Conservation (phyloP, 1,140 invertebrate genomes). For the Pomacea maculata region DNA sequence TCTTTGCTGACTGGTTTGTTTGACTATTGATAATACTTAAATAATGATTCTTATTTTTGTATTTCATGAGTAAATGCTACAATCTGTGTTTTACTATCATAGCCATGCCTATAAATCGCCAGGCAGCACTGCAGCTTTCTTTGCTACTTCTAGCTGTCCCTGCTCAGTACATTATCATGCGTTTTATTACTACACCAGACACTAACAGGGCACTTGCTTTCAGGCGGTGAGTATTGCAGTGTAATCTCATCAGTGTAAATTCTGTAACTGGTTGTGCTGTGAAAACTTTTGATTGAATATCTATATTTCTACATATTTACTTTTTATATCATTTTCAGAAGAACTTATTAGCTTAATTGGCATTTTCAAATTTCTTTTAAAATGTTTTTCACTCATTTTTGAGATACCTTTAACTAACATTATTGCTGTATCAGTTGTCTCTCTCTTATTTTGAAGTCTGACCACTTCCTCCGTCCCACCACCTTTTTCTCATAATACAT, state of each 20-base stretch:
- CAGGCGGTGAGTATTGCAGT: slow-evolving; percentile 19
- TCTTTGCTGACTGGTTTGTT: no score
- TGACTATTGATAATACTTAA: no score
- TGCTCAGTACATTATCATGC: slow-evolving; percentile 56
- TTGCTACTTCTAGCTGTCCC: slow-evolving; percentile 60
- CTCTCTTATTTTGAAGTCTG: background rate
- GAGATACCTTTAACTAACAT: no score
- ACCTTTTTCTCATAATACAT: no score
- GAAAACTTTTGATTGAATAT: background rate
- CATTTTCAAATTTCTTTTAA: background rate
- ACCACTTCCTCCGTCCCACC: no score
- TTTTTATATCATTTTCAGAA: no score
- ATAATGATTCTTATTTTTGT: no score
- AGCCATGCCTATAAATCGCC: slow-evolving; percentile 48
- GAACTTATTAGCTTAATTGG: background rate
- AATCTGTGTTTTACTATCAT: background rate
- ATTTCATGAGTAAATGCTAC: background rate
- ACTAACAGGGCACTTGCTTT: slow-evolving; percentile 30
- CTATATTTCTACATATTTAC: no score
- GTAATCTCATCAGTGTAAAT: background rate
- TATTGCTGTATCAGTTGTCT: background rate
- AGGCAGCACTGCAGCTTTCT: slow-evolving; percentile 46
- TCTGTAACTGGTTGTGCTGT: background rate
- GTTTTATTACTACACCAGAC: slow-evolving; percentile 45
- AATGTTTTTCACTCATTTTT: background rate